Base-by-base conservation (phyloP, 2,797 vertebrate genomes). In the Ctenochaetus hawaiiensis region DNA sequence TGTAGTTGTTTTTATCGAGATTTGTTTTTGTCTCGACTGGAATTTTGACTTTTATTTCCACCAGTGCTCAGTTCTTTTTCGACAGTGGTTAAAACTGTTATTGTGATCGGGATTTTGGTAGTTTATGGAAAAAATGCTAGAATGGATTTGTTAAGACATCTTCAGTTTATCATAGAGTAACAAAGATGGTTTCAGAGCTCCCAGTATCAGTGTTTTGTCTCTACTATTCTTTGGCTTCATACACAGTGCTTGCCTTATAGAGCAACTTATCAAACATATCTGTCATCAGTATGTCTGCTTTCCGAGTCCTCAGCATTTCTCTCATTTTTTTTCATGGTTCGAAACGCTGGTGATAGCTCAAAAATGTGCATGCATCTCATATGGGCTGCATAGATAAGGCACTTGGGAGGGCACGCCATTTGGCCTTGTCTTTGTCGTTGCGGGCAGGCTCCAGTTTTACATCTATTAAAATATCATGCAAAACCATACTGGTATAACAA, bases 271-370 rank as follows among this genome's bases (percentile, higher is more conserved):
- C 58, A 9, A 51, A 30, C 5, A 18, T 16, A 37, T 6, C 47
- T 44, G 1, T 34, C 49, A 59, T 1, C 18, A 53, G 43, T 1
- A 9, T 41, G 20, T 22, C 2, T 3, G 17, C 11, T 23, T 9
- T 20, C 3, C 3, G 2, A 34, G 5, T 12, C 18, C 47, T 41
- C 11, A 53, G 2, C 5, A 48, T 37, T 34, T 34, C 30, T 43
- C 56, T 7, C 0, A 34, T 56, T 5, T 23, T 2, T 20, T 18
- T 1, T 5, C 0, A 2, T 20, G 18, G 3, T 1, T 2, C 6
- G 44, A 45, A 12, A 39, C 13, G 30, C 30, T 34, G 30, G 30
- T 6, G 30, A 34, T 34, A 26, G 2, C 11, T 37, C 1, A 2
- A n/a, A 30, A 22, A 7, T 17, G 49, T 18, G 43, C 23, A 17